Conservation (phyloP, 2,888 invertebrate species). For the Ischnus inquisitorius region DNA sequence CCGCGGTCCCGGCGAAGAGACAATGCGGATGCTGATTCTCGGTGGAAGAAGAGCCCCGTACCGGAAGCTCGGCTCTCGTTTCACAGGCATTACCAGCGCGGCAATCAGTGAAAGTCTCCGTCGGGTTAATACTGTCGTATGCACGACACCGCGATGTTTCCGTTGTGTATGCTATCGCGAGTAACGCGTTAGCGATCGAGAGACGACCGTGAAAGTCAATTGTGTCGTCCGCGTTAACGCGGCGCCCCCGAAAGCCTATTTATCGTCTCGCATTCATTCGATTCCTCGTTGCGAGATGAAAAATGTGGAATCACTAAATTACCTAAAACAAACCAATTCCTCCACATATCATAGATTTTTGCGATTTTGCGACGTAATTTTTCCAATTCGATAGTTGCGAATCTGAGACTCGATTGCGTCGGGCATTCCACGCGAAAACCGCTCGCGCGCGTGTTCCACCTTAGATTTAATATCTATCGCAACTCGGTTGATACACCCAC, state of each 20-base stretch:
- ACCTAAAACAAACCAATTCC: no score
- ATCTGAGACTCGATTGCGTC: neutral
- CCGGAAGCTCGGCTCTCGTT: slow-evolving; percentile 49
- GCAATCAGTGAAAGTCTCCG: slow-evolving; percentile 66
- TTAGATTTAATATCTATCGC: neutral
- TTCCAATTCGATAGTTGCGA: no score
- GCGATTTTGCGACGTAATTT: no score
- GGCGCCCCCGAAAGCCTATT: slow-evolving; percentile 15
- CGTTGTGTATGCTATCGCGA: slow-evolving; percentile 19
- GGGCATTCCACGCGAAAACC: neutral
- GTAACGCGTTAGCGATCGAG: slow-evolving; percentile 27
- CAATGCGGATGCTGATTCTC: slow-evolving; percentile 44
- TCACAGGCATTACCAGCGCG: slow-evolving; percentile 49
- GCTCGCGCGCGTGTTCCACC: neutral
- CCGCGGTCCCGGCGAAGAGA: slow-evolving; percentile 18
- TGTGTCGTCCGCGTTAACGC: slow-evolving; percentile 32
- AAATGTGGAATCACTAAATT: neutral
- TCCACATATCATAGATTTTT: no score
- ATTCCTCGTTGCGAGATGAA: neutral
- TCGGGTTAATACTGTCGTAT: slow-evolving; percentile 25
- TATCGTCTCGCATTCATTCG: slow-evolving; percentile 12
- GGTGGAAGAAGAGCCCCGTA: slow-evolving; percentile 31
- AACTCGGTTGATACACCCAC: neutral
- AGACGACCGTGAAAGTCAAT: slow-evolving; percentile 17
- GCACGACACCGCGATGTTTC: slow-evolving; percentile 43